These are phyloP conservation scores for Eupithecia exiguata DNA, from an alignment of 2,888 invertebrate species.

Conservation along the genomic window DNA sequence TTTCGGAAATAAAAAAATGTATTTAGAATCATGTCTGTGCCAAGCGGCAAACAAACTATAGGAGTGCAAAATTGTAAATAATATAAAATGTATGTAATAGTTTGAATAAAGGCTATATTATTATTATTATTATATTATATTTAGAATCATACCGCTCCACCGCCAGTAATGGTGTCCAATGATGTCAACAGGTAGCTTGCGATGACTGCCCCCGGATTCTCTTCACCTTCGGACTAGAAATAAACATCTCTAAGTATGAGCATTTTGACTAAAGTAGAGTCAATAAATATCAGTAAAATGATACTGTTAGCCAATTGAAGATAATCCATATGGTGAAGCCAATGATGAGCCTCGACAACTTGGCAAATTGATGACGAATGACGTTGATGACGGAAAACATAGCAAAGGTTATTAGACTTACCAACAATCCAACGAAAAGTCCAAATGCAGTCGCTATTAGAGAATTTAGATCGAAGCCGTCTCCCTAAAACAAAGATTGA, in stretches of 20 bases:
- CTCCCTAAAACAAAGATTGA: slow-evolving; percentile 63
- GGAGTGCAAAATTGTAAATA: too few relatives aligned
- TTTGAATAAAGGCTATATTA: too few relatives aligned
- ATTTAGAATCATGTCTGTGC: slow-evolving; percentile 48
- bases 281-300: background rate
- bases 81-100: too few relatives aligned
- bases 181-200: slow-evolving; percentile 75
- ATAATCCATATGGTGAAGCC: background rate
- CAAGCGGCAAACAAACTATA: too few relatives aligned
- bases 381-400: too few relatives aligned
- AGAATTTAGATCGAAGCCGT: slow-evolving; percentile 75
- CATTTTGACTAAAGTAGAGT: background rate
- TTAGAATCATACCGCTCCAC: slow-evolving; percentile 70
- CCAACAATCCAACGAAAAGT: slow-evolving; percentile 76
- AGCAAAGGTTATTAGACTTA: slow-evolving; percentile 48
- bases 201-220: slow-evolving; percentile 75
- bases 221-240: slow-evolving; percentile 72
- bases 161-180: slow-evolving; percentile 76
- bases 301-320: background rate
- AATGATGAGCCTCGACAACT: background rate
- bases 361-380: too few relatives aligned
- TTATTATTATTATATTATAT: too few relatives aligned
- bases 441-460: slow-evolving; percentile 75
- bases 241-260: slow-evolving; percentile 25
- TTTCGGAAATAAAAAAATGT: background rate